Conservation (phyloP, 2,888 invertebrate species). For the Pollenia angustigena region DNA sequence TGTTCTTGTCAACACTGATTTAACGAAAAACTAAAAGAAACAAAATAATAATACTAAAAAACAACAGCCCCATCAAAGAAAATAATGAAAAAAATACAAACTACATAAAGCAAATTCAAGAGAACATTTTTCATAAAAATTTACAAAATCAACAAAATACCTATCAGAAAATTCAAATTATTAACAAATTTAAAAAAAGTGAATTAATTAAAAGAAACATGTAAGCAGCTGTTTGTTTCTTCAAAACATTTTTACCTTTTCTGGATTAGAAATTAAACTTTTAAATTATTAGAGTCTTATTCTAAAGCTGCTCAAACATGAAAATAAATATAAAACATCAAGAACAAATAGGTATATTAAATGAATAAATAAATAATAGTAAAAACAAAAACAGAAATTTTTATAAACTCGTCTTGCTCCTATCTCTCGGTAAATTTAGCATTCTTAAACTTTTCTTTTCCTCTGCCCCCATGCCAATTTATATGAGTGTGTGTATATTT, state of each 20-base stretch:
- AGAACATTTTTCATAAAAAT: neutral
- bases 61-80: neutral
- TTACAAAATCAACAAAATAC: slow-evolving; percentile 16
- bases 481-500: neutral
- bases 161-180: slow-evolving; percentile 11
- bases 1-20: slow-evolving; percentile 42
- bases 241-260: too few species aligned
- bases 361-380: neutral
- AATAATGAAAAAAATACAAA: slow-evolving; percentile 13
- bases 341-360: neutral
- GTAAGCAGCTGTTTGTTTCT: slow-evolving; percentile 44
- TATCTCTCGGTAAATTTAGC: neutral
- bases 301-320: slow-evolving; percentile 14
- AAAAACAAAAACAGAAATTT: neutral
- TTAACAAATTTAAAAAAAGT: slow-evolving; percentile 9
- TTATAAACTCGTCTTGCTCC: slow-evolving; percentile 44
- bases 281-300: slow-evolving; percentile 14
- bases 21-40: neutral
- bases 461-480: neutral
- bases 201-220: slow-evolving; percentile 3
- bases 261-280: neutral
- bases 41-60: slow-evolving; percentile 3
- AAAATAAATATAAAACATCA: neutral
- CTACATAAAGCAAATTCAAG: neutral
- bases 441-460: neutral